Percentiles rank a stretch among this genome's conserved stretches.
Conservation (phyloP, 2,113 vertebrate genomes). For the Talpa occidentalis region DNA sequence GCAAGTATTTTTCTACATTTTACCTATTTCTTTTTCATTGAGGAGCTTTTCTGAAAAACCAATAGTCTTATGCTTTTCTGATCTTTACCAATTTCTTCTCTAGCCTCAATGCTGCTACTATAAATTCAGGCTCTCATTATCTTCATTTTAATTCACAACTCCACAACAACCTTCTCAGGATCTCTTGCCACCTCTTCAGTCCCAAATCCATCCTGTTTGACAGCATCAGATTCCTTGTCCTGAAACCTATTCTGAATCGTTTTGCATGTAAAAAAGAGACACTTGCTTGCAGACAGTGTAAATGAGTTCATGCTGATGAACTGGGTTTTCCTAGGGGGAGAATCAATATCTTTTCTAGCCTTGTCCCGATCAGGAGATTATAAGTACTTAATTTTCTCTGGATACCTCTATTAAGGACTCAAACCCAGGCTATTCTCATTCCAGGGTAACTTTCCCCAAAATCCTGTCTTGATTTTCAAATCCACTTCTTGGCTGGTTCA, state of each 20-base stretch:
- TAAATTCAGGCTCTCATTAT: neutral
- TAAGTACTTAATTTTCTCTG: neutral
- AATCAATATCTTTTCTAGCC: neutral
- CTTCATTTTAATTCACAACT: neutral
- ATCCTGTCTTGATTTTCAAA: slow-evolving; percentile 4
- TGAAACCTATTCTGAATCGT: neutral
- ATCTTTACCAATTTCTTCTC: neutral
- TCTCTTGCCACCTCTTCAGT: neutral
- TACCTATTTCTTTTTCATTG: neutral
- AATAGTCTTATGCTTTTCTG: neutral
- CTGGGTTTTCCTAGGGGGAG: neutral
- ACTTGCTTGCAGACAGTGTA: neutral
- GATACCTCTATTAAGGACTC: neutral
- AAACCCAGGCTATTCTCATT: neutral
- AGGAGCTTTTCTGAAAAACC: neutral
- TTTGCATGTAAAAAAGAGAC: neutral
- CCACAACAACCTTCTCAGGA: neutral
- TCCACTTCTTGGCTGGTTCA: neutral
- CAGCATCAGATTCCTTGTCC: neutral
- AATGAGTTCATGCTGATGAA: neutral
- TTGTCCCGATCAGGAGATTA: neutral
- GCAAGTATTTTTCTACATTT: neutral
- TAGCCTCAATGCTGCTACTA: neutral
- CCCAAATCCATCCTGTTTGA: neutral
- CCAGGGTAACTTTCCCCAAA: neutral